Evolutionary conservation across 2,888 invertebrate genomes (phyloP).

Genomic region (Caenorhabditis sp.): DNA sequence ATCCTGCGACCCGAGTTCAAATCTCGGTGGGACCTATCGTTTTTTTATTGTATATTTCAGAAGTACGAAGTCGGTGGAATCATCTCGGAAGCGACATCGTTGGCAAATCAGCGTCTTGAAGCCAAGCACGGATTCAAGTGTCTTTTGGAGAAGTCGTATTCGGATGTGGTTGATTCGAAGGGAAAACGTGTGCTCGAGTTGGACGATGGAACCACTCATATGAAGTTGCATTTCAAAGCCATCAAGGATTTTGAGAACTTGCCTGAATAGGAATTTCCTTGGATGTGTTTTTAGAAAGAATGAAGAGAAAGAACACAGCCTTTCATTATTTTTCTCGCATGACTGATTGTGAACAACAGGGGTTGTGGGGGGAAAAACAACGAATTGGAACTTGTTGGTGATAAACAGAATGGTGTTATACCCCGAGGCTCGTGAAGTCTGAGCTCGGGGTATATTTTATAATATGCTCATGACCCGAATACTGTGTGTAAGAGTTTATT

Average conservation of each 20-base stretch:
- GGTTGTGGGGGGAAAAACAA: neutral
- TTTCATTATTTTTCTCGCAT: neutral
- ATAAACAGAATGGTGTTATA: neutral
- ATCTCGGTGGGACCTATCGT: conserved; percentile 74
- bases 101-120: conserved; percentile 28
- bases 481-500: no score
- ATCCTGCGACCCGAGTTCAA: conserved; percentile 77
- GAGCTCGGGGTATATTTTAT: no score
- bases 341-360: neutral
- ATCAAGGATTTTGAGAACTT: conserved; percentile 7
- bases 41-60: conserved; percentile 23
- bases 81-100: conserved; percentile 28
- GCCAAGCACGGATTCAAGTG: conserved; percentile 23
- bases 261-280: neutral
- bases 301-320: no score
- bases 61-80: conserved; percentile 25
- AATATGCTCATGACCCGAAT: no score
- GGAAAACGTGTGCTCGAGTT: conserved; percentile 4
- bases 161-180: conserved; percentile 16
- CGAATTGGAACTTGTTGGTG: neutral
- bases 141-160: conserved; percentile 22
- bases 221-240: conserved; percentile 20
- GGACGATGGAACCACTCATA: conserved; percentile 32
- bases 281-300: neutral
- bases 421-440: no score